These are phyloP conservation scores for Lucilia cuprina DNA, from an alignment of 1,140 invertebrate species.

Conservation along the genomic window DNA sequence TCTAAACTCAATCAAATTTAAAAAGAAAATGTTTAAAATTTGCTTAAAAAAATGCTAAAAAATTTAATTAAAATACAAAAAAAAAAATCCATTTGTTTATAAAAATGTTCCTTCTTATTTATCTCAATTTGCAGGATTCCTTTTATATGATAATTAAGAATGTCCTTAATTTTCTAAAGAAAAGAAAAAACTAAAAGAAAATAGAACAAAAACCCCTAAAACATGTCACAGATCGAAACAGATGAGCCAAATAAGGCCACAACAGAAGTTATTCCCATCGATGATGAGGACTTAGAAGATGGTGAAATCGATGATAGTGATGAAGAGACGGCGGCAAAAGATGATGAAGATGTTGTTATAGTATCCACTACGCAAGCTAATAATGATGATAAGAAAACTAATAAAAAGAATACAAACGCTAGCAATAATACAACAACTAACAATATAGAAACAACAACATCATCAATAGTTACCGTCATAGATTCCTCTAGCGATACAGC, in stretches of 20 bases:
- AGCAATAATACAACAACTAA: background rate
- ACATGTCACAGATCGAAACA: slow-evolving; percentile 12
- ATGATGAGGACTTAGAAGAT: slow-evolving; percentile 64
- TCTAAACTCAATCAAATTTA: background rate
- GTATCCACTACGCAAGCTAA: background rate
- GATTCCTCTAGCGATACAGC: slow-evolving; percentile 19
- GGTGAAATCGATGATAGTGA: slow-evolving; percentile 70
- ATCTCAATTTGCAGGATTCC: background rate
- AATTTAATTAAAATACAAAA: background rate
- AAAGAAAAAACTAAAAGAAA: background rate
- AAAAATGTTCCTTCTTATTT: too few relatives aligned
- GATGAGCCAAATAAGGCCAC: background rate
- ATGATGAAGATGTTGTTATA: slow-evolving; percentile 48
- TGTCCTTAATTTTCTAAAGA: too few relatives aligned
- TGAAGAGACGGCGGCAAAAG: slow-evolving; percentile 60
- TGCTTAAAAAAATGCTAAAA: too few relatives aligned
- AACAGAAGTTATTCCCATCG: background rate
- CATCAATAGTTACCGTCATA: slow-evolving; percentile 46
- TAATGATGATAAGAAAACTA: background rate
- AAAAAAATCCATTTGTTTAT: background rate
- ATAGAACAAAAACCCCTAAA: background rate
- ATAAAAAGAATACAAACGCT: background rate
- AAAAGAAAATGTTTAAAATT: too few relatives aligned
- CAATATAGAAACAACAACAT: slow-evolving; percentile 3
- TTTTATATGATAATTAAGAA: background rate